A percentile compares a stretch with the other conserved stretches of the same genome.
phyloP scores from a whole-genome alignment of 2,888 invertebrate genomes.

The Busseola fusca region DNA sequence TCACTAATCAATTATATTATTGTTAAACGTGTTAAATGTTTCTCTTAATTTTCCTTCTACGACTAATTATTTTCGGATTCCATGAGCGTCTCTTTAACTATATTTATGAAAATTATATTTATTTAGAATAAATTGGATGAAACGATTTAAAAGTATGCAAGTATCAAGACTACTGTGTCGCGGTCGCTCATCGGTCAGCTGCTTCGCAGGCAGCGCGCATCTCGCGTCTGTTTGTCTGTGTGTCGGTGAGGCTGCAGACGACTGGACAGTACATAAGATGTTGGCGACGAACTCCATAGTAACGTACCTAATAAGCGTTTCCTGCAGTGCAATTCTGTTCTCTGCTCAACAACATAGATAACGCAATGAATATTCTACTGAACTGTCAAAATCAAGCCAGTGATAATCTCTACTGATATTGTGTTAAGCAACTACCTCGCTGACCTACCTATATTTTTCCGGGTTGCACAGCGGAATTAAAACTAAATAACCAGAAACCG shows the following conservation, averaged over 20 bases:
- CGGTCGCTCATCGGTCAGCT: conserved; percentile 65
- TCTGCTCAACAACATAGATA: no score
- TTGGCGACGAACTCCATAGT: conserved; percentile 35
- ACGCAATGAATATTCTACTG: no score
- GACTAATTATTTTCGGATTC: not conserved
- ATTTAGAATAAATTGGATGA: not conserved
- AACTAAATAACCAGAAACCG: not conserved
- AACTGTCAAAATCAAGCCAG: no score
- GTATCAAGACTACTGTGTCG: conserved; percentile 70
- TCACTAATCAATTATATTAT: no score
- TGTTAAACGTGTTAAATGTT: no score
- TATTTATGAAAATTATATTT: not conserved
- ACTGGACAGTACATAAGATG: conserved; percentile 23
- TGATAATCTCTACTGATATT: no score
- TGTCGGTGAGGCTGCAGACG: conserved; percentile 63
- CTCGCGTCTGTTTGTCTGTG: conserved; percentile 77
- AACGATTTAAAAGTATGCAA: conserved; percentile 48
- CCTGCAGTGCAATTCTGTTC: no score
- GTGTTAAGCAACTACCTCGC: no score
- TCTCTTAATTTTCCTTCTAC: not conserved
- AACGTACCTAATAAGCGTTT: not conserved
- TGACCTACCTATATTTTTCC: not conserved
- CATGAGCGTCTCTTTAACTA: no score
- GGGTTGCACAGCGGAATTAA: not conserved
- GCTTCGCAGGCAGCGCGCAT: conserved; percentile 75